Evolutionary conservation across 2,888 invertebrate species (phyloP).

Genomic region (Melitaea athalia): DNA sequence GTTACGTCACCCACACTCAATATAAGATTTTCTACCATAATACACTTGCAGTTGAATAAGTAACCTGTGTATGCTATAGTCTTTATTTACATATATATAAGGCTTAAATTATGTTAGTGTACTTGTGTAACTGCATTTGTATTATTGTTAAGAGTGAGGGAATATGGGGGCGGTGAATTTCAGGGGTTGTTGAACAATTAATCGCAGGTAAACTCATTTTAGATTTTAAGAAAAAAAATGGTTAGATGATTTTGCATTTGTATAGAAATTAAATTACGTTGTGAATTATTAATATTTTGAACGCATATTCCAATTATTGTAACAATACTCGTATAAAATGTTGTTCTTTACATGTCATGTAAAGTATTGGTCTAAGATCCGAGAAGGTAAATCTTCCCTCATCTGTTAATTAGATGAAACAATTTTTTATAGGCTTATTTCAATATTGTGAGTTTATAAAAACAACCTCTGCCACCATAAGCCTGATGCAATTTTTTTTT

Average conservation of each 20-base stretch:
- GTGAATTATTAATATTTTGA: slow-evolving; percentile 38
- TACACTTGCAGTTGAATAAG: background rate
- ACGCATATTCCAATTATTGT: slow-evolving; percentile 22
- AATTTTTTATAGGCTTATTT: too few species aligned
- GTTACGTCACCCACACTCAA: slow-evolving; percentile 68
- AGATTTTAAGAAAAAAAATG: slow-evolving; percentile 53
- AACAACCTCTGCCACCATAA: too few species aligned
- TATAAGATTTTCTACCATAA: slow-evolving; percentile 47
- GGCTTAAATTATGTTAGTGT: slow-evolving; percentile 17
- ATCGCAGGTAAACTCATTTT: slow-evolving; percentile 73
- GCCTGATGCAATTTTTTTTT: too few species aligned
- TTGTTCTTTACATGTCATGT: background rate
- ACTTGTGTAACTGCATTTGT: slow-evolving; percentile 11
- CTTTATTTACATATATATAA: slow-evolving; percentile 36
- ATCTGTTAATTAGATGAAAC: too few species aligned
- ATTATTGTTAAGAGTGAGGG: slow-evolving; percentile 44
- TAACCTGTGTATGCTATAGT: background rate
- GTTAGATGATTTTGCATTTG: slow-evolving; percentile 58
- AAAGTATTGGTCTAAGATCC: too few species aligned
- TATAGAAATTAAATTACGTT: slow-evolving; percentile 42
- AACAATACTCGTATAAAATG: slow-evolving; percentile 2
- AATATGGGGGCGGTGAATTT: slow-evolving; percentile 67
- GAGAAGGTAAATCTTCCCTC: too few species aligned
- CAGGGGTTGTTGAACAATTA: slow-evolving; percentile 76
- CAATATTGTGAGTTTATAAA: too few species aligned